These are phyloP conservation scores for Drosophila bocki DNA, from an alignment of 1,140 invertebrate species.

Conservation along the genomic window DNA sequence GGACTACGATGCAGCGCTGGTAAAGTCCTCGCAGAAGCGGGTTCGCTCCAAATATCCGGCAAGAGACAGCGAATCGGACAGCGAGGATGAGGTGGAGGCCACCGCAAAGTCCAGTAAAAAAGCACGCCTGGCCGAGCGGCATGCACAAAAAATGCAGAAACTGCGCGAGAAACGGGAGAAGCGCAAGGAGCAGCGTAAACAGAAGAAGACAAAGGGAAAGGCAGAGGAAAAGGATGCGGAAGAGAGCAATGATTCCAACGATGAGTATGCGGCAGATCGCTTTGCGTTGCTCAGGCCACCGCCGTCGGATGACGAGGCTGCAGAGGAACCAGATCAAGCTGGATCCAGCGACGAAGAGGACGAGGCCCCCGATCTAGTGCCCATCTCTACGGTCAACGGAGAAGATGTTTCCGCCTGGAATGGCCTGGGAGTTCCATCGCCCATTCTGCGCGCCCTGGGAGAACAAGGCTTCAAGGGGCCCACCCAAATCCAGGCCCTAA, in stretches of 20 bases:
- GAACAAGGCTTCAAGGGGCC: conserved; percentile 92
- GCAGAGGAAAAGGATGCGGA: conserved; percentile 16
- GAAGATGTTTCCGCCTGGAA: conserved; percentile 88
- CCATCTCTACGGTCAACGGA: background rate
- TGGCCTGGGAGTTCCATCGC: conserved; percentile 88
- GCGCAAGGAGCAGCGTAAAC: conserved; percentile 64
- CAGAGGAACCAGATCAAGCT: background rate
- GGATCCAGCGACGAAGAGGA: conserved; percentile 42
- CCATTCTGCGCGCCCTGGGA: conserved; percentile 90
- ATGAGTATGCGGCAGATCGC: conserved; percentile 58
- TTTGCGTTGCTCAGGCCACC: conserved; percentile 70
- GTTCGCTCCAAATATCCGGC: conserved; percentile 2
- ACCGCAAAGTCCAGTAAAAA: conserved; percentile 44
- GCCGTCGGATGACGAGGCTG: conserved; percentile 26
- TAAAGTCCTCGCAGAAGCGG: conserved; percentile 56
- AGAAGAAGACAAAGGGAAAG: conserved; percentile 26
- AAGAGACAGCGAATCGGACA: conserved; percentile 39
- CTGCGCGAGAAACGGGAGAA: conserved; percentile 63
- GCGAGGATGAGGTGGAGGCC: conserved; percentile 15
- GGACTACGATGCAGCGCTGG: conserved; percentile 68
- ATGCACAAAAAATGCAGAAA: conserved; percentile 56
- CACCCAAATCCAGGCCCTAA: conserved; percentile 92
- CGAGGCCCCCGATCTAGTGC: conserved; percentile 40
- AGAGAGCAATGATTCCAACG: conserved; percentile 27
- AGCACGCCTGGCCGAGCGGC: conserved; percentile 56